Percentiles rank a stretch among this genome's conserved stretches.
These are phyloP conservation scores for Ptiloglossa arizonensis DNA, from an alignment of 1,140 invertebrate species.

Conservation along the genomic window DNA sequence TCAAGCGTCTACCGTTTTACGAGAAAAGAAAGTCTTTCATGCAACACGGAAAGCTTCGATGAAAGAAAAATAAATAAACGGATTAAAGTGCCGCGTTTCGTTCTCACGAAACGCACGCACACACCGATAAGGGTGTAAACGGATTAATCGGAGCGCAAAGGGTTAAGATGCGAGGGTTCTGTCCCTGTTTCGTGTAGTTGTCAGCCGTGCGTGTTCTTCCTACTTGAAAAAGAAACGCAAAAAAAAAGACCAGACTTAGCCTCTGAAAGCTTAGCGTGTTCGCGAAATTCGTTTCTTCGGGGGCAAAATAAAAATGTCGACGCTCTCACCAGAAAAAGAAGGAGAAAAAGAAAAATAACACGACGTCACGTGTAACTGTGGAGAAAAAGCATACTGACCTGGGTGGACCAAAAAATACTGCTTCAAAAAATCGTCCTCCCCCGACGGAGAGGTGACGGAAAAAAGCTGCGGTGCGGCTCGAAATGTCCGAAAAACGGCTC, in stretches of 20 bases:
- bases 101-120: too few relatives aligned
- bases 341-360: conserved; percentile 35
- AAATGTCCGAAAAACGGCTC: conserved; percentile 36
- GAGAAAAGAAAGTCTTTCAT: background rate
- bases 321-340: conserved; percentile 25
- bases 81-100: background rate
- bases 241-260: background rate
- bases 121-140: background rate
- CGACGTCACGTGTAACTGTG: conserved; percentile 53
- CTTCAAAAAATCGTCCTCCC: conserved; percentile 69
- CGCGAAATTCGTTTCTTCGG: conserved; percentile 34
- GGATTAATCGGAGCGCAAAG: background rate
- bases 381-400: conserved; percentile 75
- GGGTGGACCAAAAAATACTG: conserved; percentile 67
- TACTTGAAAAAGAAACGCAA: background rate
- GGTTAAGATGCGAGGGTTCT: conserved; percentile 38
- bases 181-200: conserved; percentile 33
- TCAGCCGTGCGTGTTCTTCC: conserved; percentile 54
- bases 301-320: conserved; percentile 37
- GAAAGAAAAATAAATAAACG: background rate
- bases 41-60: background rate
- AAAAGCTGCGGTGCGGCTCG: conserved; percentile 44
- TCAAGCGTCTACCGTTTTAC: conserved; percentile 17
- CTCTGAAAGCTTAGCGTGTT: conserved; percentile 38
- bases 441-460: conserved; percentile 37